Evolutionary conservation across 1,140 invertebrate species (phyloP), one percentile per base, ranked within the genome.

Genomic region (Hyles vespertilio): DNA sequence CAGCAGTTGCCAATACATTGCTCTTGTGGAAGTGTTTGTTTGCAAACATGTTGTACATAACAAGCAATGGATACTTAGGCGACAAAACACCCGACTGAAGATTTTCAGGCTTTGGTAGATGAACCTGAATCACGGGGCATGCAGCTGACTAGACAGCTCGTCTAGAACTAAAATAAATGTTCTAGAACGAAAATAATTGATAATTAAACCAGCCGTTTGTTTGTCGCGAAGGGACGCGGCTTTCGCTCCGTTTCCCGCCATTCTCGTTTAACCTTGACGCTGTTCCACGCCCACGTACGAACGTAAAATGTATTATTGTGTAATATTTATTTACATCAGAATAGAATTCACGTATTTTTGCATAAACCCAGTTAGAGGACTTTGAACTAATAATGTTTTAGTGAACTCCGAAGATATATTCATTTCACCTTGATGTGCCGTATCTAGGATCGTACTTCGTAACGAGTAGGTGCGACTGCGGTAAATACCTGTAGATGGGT

Each of bases 241-340:
- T 71, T 68, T 65, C 65, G 61, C 54, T 63, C 50, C 5, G 52
- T 74, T 81, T 85, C 80, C 77, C 81, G 78, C 79, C 81, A 82
- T 81, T 65, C 57, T 56, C 46, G 56, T 58, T 65, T 74, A 76
- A 85, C 82, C 82, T 85, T 85, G 81, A 58, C 58, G 65, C 61
- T 40, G 68, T 61, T 67, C 63, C 64, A 75, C 79, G 70, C 82
- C 77, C 74, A 80, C 82, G 71, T 69, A 70, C 70, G 58, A 56
- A 69, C 74, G 70, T 74, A 74, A 74, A 65, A 22, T 10, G 49
- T 52, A 65, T 50, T 68, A 72, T 82, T 85, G 79, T 81, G 79
- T 80, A 82, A 79, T 73, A 70, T 74, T 68, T 75, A 69, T 76
- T 77, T 78, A 74, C 68, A 61, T 72, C 69, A 69, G 71, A 68